phyloP scores from a whole-genome alignment of 2,797 vertebrate species.

The Novumbra hubbsi region DNA sequence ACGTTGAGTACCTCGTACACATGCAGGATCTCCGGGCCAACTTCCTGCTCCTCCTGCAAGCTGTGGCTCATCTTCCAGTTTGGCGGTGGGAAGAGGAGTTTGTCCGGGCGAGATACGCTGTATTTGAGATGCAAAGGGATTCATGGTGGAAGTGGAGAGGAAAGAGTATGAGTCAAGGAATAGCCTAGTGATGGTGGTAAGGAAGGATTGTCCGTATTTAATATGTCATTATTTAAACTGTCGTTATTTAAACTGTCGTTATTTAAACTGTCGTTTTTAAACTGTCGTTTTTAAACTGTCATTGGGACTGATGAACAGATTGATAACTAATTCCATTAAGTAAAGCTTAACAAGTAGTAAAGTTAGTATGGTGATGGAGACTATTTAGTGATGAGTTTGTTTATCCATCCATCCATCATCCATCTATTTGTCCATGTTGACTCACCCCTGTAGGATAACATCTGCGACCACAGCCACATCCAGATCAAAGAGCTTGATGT shows the following conservation, averaged over 20 bases:
- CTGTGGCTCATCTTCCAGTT: constrained; percentile 73
- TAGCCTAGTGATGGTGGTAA: background rate
- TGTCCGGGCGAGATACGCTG: constrained; percentile 87
- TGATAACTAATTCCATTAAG: background rate
- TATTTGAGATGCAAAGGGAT: constrained; percentile 3
- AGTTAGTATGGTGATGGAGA: too few relatives aligned
- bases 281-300: background rate
- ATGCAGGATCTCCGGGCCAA: constrained; percentile 84
- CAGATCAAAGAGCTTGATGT: constrained; percentile 74
- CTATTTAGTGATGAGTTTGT: background rate
- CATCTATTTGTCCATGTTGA: constrained; percentile 9
- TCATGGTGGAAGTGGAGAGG: constrained; percentile 15
- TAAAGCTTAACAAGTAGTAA: background rate
- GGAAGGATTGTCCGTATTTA: background rate
- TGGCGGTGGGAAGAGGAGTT: constrained; percentile 77
- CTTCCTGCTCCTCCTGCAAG: constrained; percentile 73
- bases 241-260: too few relatives aligned
- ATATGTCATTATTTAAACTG: background rate
- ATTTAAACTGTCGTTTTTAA: too few relatives aligned
- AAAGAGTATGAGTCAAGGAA: background rate
- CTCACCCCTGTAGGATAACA: constrained; percentile 86
- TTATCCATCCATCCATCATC: background rate
- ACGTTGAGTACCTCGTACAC: constrained; percentile 81
- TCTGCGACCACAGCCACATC: constrained; percentile 78
- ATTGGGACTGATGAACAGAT: background rate